Evolutionary conservation across 2,888 invertebrate species (phyloP).

Genomic region (Lycaena phlaeas): DNA sequence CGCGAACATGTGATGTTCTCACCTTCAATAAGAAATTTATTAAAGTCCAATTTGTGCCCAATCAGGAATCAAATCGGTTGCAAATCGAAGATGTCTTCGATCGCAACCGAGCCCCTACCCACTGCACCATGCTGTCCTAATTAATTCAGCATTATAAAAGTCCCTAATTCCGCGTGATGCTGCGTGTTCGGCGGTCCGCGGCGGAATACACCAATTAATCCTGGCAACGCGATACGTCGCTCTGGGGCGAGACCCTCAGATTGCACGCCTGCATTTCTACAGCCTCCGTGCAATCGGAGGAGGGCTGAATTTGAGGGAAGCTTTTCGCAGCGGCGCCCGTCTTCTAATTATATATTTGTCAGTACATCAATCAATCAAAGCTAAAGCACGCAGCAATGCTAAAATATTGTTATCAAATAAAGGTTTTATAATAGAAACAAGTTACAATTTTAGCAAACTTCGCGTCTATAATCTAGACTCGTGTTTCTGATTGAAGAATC

Average conservation of each 20-base stretch:
- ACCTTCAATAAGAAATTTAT: too few species aligned
- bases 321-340: constrained; percentile 20
- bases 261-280: constrained; percentile 62
- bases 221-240: constrained; percentile 59
- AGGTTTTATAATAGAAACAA: too few species aligned
- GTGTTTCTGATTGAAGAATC: too few species aligned
- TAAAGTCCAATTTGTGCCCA: too few species aligned
- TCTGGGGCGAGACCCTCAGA: constrained; percentile 39
- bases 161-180: constrained; percentile 52
- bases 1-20: too few species aligned
- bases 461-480: too few species aligned
- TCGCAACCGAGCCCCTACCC: too few species aligned
- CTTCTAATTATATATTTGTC: constrained; percentile 25
- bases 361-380: constrained; percentile 29
- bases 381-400: too few species aligned
- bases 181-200: constrained; percentile 45
- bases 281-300: constrained; percentile 52
- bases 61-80: too few species aligned
- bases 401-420: too few species aligned
- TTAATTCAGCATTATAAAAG: constrained; percentile 57
- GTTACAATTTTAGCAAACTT: too few species aligned
- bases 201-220: constrained; percentile 69
- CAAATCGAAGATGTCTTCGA: too few species aligned
- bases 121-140: constrained; percentile 36
- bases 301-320: constrained; percentile 37